Evolutionary conservation across 1,140 invertebrate genomes (phyloP).

Genomic region (Lithobius niger): DNA sequence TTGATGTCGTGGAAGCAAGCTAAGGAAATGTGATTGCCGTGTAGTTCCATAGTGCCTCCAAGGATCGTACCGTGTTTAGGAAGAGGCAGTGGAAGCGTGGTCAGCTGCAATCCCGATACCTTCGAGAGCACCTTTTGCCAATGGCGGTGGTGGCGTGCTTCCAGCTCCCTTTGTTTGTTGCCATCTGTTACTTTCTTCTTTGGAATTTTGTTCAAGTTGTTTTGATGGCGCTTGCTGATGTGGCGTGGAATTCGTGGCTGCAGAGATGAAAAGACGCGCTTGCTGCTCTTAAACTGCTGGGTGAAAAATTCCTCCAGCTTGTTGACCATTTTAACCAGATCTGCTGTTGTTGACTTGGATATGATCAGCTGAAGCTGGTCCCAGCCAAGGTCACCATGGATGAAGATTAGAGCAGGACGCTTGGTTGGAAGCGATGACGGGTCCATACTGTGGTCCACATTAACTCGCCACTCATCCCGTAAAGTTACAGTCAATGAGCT

Average conservation of each 20-base stretch:
- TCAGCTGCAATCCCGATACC: constrained; percentile 58
- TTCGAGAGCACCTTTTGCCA: constrained; percentile 70
- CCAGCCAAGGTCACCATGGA: constrained; percentile 85
- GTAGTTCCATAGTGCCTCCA: constrained; percentile 83
- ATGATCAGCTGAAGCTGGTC: constrained; percentile 93
- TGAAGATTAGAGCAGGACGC: constrained; percentile 70
- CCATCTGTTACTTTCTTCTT: not conserved
- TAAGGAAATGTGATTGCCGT: constrained; percentile 75
- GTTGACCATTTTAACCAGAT: constrained; percentile 89
- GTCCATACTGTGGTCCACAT: constrained; percentile 28
- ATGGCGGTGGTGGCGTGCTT: constrained; percentile 71
- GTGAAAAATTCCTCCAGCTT: constrained; percentile 95
- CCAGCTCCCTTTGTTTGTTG: constrained; percentile 24
- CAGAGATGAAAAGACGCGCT: constrained; percentile 70
- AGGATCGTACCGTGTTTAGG: constrained; percentile 63
- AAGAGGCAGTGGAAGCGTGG: constrained; percentile 51
- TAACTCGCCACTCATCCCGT: constrained; percentile 67
- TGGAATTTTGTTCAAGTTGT: not conserved
- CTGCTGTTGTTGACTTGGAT: constrained; percentile 88
- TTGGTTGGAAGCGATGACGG: constrained; percentile 24
- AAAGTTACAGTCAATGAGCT: constrained; percentile 62
- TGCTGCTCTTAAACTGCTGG: constrained; percentile 86
- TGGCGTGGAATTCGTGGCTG: constrained; percentile 35
- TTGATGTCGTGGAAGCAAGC: constrained; percentile 97
- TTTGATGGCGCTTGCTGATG: not conserved